Evolutionary conservation across 2,113 vertebrate species (phyloP).

Genomic region (Micromys minutus): DNA sequence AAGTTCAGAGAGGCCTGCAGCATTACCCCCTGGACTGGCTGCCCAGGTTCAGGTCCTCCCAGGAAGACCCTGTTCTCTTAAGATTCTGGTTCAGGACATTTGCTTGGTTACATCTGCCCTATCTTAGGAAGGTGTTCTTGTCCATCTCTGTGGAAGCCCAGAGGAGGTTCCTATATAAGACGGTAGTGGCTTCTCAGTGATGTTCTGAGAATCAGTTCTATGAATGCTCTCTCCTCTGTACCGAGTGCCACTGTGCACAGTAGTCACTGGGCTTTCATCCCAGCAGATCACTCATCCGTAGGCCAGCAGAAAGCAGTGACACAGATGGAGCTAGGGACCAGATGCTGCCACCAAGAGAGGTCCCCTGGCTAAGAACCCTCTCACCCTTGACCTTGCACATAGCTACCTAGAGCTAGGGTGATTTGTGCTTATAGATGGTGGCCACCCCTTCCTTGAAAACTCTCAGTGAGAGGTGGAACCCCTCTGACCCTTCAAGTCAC

Average conservation of each 20-base stretch:
- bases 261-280: background rate
- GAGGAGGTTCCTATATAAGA: background rate
- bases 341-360: background rate
- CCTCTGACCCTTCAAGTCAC: fast-evolving
- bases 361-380: background rate
- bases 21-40: background rate
- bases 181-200: background rate
- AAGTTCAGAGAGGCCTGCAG: background rate
- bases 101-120: background rate
- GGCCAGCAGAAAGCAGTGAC: too few relatives aligned
- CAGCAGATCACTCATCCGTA: too few relatives aligned
- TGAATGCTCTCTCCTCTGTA: background rate
- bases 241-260: background rate
- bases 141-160: background rate
- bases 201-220: background rate
- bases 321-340: background rate
- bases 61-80: background rate
- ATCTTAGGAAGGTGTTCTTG: background rate
- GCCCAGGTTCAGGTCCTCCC: background rate
- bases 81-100: background rate
- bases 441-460: background rate
- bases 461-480: too few relatives aligned
- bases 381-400: background rate
- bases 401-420: background rate
- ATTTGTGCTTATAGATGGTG: background rate